Conservation (phyloP, 2,113 vertebrate genomes). For the Pardalotus punctatus region DNA sequence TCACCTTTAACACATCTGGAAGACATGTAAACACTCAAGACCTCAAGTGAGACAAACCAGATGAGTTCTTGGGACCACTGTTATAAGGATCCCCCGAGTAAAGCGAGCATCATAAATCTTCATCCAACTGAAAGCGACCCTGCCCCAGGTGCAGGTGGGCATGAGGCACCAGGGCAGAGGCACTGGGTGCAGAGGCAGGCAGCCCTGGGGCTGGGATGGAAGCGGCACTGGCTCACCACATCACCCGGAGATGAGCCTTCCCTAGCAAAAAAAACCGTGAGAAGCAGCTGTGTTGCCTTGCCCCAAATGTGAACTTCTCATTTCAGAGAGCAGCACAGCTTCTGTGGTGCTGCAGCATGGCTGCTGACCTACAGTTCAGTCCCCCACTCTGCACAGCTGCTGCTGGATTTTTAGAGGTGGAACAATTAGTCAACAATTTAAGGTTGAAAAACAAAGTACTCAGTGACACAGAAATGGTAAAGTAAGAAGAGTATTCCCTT, state of each 20-base stretch:
- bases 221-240: neutral
- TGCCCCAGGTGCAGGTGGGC: too few species aligned
- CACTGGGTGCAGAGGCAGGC: neutral
- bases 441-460: neutral
- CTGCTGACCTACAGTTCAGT: neutral
- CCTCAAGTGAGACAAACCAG: neutral
- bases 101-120: neutral
- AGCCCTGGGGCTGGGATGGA: neutral
- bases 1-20: neutral
- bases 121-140: neutral
- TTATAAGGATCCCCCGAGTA: neutral
- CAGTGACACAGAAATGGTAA: neutral
- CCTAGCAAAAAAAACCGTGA: neutral
- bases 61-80: neutral
- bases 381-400: neutral
- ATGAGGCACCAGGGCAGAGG: accelerated
- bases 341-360: neutral
- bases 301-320: neutral
- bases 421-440: neutral
- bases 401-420: neutral
- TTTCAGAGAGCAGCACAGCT: neutral
- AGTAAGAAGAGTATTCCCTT: neutral
- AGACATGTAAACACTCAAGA: neutral
- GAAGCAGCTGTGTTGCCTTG: neutral
- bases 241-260: neutral